A percentile compares a stretch with the other conserved stretches of the same genome.
phyloP scores from a whole-genome alignment of 2,888 invertebrate species.

The Eupithecia insigniata region DNA sequence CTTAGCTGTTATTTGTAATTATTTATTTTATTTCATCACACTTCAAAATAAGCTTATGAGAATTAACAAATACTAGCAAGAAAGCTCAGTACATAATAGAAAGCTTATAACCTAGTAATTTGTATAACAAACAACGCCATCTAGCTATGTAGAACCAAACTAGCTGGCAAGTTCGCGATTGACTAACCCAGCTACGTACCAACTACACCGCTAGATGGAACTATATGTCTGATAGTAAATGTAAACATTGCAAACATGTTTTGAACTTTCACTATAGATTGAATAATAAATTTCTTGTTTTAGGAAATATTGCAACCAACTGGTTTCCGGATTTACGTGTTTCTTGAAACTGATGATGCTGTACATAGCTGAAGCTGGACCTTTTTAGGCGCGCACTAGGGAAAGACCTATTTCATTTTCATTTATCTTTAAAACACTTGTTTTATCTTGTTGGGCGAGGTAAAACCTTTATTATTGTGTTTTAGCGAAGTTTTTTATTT shows the following conservation, averaged over 20 bases:
- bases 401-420: too few species aligned
- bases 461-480: too few species aligned
- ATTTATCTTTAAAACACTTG: too few species aligned
- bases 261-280: slow-evolving; percentile 33
- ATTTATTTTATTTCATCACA: too few species aligned
- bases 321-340: background rate
- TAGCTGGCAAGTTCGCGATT: slow-evolving; percentile 16
- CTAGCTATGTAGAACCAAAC: slow-evolving; percentile 30
- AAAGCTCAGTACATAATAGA: too few species aligned
- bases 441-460: too few species aligned
- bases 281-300: background rate
- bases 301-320: background rate
- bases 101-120: background rate
- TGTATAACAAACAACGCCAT: slow-evolving; percentile 30
- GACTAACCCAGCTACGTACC: background rate
- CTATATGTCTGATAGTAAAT: slow-evolving; percentile 23
- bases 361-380: too few species aligned
- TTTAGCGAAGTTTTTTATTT: too few species aligned
- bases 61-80: too few species aligned
- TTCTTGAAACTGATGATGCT: background rate
- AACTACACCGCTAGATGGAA: slow-evolving; percentile 37
- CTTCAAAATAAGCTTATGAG: too few species aligned
- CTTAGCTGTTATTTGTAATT: too few species aligned
- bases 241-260: slow-evolving; percentile 22
- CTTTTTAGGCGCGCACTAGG: too few species aligned